These are phyloP conservation scores for Chaitophorus viminalis DNA, from an alignment of 2,888 invertebrate species.

Conservation along the genomic window DNA sequence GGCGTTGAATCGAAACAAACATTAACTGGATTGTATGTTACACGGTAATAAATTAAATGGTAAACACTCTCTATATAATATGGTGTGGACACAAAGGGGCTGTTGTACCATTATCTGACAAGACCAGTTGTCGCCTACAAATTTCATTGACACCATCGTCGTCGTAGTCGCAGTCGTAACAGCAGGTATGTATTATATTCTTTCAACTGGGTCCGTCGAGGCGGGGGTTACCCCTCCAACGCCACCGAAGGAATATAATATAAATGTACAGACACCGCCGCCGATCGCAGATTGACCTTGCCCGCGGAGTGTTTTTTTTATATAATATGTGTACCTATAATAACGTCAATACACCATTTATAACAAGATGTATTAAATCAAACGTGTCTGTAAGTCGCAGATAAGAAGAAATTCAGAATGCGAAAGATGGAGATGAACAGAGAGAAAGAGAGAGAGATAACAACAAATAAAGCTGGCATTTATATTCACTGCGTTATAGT, in stretches of 20 bases:
- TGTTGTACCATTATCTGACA: slow-evolving; percentile 50
- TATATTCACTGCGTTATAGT: neutral
- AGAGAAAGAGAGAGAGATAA: neutral
- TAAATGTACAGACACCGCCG: slow-evolving; percentile 8
- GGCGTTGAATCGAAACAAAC: slow-evolving; percentile 57
- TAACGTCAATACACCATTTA: slow-evolving; percentile 46
- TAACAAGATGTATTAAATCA: slow-evolving; percentile 9
- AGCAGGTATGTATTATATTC: slow-evolving; percentile 51
- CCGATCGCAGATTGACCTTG: slow-evolving; percentile 51
- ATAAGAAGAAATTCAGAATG: neutral
- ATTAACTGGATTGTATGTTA: slow-evolving; percentile 60
- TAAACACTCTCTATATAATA: slow-evolving; percentile 45
- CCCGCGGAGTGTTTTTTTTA: neutral
- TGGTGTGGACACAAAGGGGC: slow-evolving; percentile 49
- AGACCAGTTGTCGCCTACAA: slow-evolving; percentile 63
- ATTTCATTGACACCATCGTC: slow-evolving; percentile 62
- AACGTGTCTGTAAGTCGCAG: slow-evolving; percentile 15
- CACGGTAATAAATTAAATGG: slow-evolving; percentile 62
- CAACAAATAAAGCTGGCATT: too few species aligned
- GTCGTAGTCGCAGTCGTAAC: slow-evolving; percentile 27
- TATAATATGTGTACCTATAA: neutral
- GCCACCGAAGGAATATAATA: slow-evolving; percentile 4
- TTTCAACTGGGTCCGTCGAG: neutral
- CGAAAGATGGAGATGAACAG: neutral
- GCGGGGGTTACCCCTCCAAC: slow-evolving; percentile 3